Percentiles rank a stretch among this genome's conserved stretches.
Evolutionary conservation across 2,888 invertebrate species (phyloP).

Genomic region (Synanthedon myopaeformis): DNA sequence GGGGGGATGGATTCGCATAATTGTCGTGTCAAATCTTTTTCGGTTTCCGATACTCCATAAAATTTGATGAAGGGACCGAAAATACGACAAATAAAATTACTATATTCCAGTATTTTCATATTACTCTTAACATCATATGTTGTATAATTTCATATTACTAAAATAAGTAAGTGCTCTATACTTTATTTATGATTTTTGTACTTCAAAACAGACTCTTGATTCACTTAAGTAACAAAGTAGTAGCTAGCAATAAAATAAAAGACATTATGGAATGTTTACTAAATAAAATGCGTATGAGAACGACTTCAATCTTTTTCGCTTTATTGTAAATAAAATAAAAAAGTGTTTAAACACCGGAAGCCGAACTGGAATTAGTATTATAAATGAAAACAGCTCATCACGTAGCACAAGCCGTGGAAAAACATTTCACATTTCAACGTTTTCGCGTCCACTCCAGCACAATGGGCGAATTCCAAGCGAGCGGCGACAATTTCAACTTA

Average conservation of each 20-base stretch:
- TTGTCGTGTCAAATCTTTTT: constrained; percentile 27
- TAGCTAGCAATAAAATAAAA: no score
- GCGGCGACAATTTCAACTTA: not conserved
- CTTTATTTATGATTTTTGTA: no score
- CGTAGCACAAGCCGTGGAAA: not conserved
- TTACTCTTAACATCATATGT: no score
- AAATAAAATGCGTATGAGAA: not conserved
- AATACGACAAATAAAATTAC: not conserved
- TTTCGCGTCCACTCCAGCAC: constrained; percentile 1
- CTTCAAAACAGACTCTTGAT: no score
- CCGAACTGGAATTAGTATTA: not conserved
- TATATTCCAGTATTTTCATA: no score
- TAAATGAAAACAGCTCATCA: not conserved
- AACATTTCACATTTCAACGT: constrained; percentile 4
- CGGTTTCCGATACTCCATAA: constrained; percentile 31
- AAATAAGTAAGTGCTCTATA: no score
- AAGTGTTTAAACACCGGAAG: not conserved
- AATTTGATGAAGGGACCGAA: not conserved
- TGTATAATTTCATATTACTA: no score
- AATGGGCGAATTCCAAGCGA: constrained; percentile 5
- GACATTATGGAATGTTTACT: no score
- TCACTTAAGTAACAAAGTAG: no score
- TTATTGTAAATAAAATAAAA: not conserved
- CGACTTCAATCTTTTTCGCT: not conserved
- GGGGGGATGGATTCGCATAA: constrained; percentile 36